A percentile compares a stretch with the other conserved stretches of the same genome.
phyloP scores from a whole-genome alignment of 2,113 vertebrate genomes.

The Apus apus region DNA sequence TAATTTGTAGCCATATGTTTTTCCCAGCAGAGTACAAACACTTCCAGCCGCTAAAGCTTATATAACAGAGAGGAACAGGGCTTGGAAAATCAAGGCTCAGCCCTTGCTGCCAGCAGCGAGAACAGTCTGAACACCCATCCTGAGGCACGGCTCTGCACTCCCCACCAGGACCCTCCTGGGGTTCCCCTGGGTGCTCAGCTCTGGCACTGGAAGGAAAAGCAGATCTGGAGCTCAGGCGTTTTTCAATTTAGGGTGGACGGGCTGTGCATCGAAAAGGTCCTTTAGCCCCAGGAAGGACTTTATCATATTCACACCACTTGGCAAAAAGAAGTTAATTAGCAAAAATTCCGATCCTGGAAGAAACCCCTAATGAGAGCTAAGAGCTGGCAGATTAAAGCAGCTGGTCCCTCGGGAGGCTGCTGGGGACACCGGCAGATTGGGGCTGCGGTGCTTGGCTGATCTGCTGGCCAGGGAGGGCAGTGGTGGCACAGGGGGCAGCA shows the following conservation, averaged over 20 bases:
- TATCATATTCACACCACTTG: neutral
- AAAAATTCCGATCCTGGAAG: neutral
- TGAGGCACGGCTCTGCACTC: rapidly evolving
- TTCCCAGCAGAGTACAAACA: conserved; percentile 20
- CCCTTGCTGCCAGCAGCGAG: neutral
- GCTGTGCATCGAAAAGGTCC: neutral
- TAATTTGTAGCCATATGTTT: conserved; percentile 22
- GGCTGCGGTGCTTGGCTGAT: neutral
- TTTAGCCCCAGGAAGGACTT: neutral
- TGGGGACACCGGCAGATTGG: rapidly evolving
- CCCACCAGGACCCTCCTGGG: rapidly evolving
- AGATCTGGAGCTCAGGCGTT: neutral
- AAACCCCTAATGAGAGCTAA: conserved; percentile 11
- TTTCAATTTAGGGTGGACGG: neutral
- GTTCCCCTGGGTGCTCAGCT: neutral
- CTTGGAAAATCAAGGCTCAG: neutral
- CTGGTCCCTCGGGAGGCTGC: neutral
- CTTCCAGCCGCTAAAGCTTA: conserved; percentile 23
- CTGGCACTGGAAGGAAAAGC: neutral
- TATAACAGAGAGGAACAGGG: neutral
- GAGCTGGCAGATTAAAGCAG: neutral
- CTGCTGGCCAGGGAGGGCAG: neutral
- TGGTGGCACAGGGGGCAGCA: neutral
- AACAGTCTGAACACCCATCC: neutral
- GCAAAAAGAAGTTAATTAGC: neutral